phyloP scores from a whole-genome alignment of 2,113 vertebrate species.

The Manacus vitellinus region DNA sequence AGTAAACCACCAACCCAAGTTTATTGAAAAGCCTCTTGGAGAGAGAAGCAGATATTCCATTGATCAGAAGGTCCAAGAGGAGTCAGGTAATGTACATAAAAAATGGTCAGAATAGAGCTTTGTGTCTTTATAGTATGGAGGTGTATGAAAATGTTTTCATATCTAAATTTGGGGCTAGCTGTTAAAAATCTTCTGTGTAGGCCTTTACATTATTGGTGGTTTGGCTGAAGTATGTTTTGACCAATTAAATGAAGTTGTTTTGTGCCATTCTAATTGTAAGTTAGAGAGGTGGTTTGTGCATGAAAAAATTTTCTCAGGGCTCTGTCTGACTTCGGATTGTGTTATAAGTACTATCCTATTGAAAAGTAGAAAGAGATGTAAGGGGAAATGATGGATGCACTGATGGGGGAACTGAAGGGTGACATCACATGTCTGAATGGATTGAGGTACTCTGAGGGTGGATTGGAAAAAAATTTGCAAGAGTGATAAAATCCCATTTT shows the following conservation, averaged over 20 bases:
- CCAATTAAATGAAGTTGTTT: constrained; percentile 24
- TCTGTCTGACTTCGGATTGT: constrained; percentile 7
- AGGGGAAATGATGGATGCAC: not conserved
- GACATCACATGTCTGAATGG: not conserved
- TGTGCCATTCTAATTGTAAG: not conserved
- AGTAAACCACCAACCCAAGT: not conserved
- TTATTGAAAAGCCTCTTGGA: not conserved
- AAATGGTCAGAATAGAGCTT: not conserved
- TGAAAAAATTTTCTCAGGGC: constrained; percentile 13
- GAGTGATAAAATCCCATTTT: not conserved
- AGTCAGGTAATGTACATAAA: not conserved
- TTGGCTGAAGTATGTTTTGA: constrained; percentile 39
- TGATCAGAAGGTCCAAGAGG: not conserved
- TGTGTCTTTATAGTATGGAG: not conserved
- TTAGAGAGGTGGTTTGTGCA: constrained; percentile 33
- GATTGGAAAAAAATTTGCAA: not conserved
- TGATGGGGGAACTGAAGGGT: not conserved
- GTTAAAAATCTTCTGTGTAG: not conserved
- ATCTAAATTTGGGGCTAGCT: not conserved
- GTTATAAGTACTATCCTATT: not conserved
- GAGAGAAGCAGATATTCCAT: not conserved
- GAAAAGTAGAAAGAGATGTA: not conserved
- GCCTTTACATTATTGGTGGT: constrained; percentile 18
- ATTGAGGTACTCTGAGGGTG: not conserved
- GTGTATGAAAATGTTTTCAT: not conserved